These are phyloP conservation scores for Ginglymostoma cirratum DNA, from an alignment of 2,113 vertebrate genomes.

Conservation along the genomic window DNA sequence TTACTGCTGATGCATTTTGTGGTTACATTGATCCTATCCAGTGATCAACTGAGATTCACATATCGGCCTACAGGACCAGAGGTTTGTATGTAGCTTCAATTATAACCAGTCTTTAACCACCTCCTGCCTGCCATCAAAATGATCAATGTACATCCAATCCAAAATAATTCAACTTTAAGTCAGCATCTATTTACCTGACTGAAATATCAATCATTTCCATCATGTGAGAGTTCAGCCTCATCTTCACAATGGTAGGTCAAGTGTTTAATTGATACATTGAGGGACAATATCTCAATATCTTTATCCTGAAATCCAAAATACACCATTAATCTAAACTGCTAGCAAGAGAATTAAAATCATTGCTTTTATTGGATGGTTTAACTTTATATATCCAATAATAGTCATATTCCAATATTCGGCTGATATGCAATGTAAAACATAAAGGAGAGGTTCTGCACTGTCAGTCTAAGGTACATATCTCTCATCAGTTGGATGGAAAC, in stretches of 20 bases:
- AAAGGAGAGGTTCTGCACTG: background rate
- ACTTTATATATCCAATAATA: background rate
- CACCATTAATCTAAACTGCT: background rate
- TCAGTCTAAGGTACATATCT: background rate
- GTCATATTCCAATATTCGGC: background rate
- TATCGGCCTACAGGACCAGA: background rate
- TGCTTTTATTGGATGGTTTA: background rate
- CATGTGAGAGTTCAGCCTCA: background rate
- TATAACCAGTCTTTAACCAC: background rate
- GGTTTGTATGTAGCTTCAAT: background rate
- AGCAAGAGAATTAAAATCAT: background rate
- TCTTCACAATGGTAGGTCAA: background rate
- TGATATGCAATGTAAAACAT: background rate
- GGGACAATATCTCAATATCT: background rate
- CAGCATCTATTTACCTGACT: background rate
- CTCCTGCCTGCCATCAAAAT: background rate
- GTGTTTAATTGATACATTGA: background rate
- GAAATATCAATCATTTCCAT: background rate
- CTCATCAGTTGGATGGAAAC: background rate
- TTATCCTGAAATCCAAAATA: background rate
- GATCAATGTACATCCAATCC: background rate
- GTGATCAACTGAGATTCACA: background rate
- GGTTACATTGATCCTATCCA: background rate
- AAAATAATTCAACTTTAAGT: background rate
- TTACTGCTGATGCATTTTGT: background rate